phyloP scores from a whole-genome alignment of 2,113 vertebrate genomes.

The Grammatotria lemairii region DNA sequence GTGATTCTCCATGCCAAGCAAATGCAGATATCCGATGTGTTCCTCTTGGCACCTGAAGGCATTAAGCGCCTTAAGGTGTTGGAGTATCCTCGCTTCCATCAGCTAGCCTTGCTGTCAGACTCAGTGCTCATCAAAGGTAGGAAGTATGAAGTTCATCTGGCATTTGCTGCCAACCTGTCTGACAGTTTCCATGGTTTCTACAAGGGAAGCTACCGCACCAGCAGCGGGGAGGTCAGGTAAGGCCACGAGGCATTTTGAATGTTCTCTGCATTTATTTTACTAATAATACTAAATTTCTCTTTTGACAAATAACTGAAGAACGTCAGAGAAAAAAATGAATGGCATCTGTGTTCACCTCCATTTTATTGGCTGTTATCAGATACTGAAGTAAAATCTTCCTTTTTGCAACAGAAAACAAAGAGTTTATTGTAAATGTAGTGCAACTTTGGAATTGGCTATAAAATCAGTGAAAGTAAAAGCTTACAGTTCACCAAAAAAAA shows the following conservation, averaged over 20 bases:
- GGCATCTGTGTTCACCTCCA: neutral
- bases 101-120: constrained; percentile 73
- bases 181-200: constrained; percentile 84
- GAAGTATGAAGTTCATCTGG: constrained; percentile 70
- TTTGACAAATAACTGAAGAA: neutral
- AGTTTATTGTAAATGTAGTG: neutral
- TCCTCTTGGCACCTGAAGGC: constrained; percentile 46
- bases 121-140: constrained; percentile 59
- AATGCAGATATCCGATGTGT: constrained; percentile 63
- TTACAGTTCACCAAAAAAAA: neutral
- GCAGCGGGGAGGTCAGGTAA: constrained; percentile 78
- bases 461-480: neutral
- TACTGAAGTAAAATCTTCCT: neutral
- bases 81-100: constrained; percentile 71
- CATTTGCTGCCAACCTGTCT: constrained; percentile 78
- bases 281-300: neutral
- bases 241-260: neutral
- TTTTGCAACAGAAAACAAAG: neutral
- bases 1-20: constrained; percentile 80
- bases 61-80: constrained; percentile 53
- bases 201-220: constrained; percentile 82
- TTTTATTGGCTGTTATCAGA: neutral
- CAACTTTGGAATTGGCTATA: neutral
- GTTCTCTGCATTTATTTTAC: accelerated
- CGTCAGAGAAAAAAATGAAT: accelerated